Base-by-base conservation (phyloP, 2,888 invertebrate species). In the Machimus atricapillus region DNA sequence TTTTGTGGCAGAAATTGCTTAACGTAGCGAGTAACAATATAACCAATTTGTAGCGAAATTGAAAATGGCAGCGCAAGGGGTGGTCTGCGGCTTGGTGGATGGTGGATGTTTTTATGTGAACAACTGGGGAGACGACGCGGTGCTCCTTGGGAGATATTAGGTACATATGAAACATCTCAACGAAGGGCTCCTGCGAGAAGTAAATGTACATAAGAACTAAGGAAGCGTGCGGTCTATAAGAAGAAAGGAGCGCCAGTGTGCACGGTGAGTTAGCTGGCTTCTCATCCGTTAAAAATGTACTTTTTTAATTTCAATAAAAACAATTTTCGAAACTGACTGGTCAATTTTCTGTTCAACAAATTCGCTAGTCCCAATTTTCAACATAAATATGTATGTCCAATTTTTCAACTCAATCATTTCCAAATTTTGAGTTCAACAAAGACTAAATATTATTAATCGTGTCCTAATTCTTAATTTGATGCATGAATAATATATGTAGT, bases 1-100 rank as follows among this genome's bases (percentile, higher is more conserved):
- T 87, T 81, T 89, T 88, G 88, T 89, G 88, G 78, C 87, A 88
- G 86, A 88, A 90, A 89, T 90, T 89, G 89, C 89, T 90, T 89
- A 89, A 90, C 90, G 88, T 89, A 89, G 87, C 89, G 88, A 89
- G 89, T 89, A 89, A 90, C 90, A 90, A 90, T 90, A 89, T 90
- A 89, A 90, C 89, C 90, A 90, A 90, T 90, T 90, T 90, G 88
- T 89, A 81, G 88, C 88, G 88, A 89, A 90, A 89, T 89, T 89
- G 90, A 89, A 90, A 90, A 89, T 88, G 89, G 88, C 89, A 89
- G 89, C 88, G 73, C 40, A 73, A 37, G 19, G 77, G 58, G 77
- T 86, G 86, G 46, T 23, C 43, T 19, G 58, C 9, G 66, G 58
- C 9, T 56, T 9, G 23, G 27, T 27, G 27, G 73, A 66, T 34